A percentile compares a stretch with the other conserved stretches of the same genome.
phyloP scores from a whole-genome alignment of 2,888 invertebrate genomes.

The Magallana nippona region DNA sequence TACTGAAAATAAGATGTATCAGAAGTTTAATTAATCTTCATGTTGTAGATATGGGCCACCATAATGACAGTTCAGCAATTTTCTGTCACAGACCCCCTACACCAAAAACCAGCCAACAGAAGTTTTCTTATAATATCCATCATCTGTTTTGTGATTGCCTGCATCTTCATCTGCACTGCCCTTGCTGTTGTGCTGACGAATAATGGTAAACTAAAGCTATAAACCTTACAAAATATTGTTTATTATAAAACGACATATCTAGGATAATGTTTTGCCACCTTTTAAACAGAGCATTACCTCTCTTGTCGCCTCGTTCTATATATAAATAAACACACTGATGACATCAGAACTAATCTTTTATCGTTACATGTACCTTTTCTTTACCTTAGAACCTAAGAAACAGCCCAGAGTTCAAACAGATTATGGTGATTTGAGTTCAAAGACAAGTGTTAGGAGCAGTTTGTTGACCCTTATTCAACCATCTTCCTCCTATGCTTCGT shows the following conservation, averaged over 20 bases:
- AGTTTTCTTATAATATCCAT: conserved; percentile 39
- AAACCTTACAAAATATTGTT: too few relatives aligned
- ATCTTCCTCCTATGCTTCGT: not conserved
- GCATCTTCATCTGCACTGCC: conserved; percentile 38
- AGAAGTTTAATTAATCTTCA: not conserved
- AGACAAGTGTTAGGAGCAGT: not conserved
- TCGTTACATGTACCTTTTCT: not conserved
- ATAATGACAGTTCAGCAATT: conserved; percentile 10
- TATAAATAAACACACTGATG: not conserved
- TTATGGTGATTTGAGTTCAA: not conserved
- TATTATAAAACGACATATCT: too few relatives aligned
- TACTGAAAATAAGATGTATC: too few relatives aligned
- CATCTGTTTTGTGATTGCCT: conserved; percentile 35
- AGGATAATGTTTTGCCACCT: too few relatives aligned
- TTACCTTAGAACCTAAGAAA: not conserved
- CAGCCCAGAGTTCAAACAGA: not conserved
- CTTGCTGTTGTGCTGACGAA: conserved; percentile 38
- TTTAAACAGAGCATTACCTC: too few relatives aligned
- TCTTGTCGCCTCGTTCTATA: too few relatives aligned
- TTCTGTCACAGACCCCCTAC: not conserved
- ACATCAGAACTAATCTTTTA: not conserved
- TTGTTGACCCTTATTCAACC: conserved; percentile 3
- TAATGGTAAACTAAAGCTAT: conserved; percentile 4
- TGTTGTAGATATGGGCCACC: not conserved
- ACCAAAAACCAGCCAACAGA: conserved; percentile 38